A percentile compares a stretch with the other conserved stretches of the same genome.
Conservation (phyloP, 23 tunicate species). For the Diplosoma virens region DNA sequence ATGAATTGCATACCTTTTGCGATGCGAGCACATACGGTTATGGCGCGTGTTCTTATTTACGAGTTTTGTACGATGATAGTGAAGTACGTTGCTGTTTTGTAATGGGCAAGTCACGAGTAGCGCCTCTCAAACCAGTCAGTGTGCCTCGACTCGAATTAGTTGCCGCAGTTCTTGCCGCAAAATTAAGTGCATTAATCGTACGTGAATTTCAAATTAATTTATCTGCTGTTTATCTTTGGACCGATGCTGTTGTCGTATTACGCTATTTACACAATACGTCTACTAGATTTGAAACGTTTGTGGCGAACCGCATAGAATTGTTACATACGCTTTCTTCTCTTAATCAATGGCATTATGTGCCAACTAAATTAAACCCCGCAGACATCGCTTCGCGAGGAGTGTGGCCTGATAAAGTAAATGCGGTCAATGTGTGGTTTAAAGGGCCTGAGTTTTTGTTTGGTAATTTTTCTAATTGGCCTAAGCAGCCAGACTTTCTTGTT, state of each 20-base stretch:
- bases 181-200: background rate
- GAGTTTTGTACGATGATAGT: background rate
- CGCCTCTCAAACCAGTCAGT: background rate
- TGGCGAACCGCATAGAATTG: background rate
- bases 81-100: background rate
- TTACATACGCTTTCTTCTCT: background rate
- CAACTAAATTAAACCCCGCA: background rate
- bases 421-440: background rate
- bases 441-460: background rate
- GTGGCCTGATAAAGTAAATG: background rate
- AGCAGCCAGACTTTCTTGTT: no score
- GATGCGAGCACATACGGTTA: background rate
- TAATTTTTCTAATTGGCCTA: no score
- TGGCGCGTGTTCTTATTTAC: background rate
- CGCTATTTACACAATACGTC: background rate
- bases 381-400: background rate
- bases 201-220: background rate
- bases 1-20: background rate
- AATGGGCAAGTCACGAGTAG: background rate
- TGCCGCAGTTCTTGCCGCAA: slow-evolving; percentile 4
- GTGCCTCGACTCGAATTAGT: background rate
- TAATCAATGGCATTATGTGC: background rate
- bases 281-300: background rate
- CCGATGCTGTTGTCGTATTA: background rate
- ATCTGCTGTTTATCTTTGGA: background rate